These are phyloP conservation scores for Galerucella pusilla DNA, from an alignment of 2,888 invertebrate genomes.

Conservation along the genomic window DNA sequence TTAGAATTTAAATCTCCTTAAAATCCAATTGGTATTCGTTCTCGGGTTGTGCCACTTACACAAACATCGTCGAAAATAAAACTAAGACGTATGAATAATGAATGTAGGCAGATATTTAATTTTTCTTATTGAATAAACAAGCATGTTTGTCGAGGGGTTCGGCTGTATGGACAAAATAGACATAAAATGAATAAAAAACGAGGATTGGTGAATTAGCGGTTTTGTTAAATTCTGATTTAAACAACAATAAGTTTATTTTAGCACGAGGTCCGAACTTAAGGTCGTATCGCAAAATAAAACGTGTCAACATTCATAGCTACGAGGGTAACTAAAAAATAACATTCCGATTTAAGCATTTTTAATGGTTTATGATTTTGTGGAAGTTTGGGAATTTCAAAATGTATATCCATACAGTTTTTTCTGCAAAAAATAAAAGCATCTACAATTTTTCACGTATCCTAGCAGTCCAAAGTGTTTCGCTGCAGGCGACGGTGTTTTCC, in stretches of 20 bases:
- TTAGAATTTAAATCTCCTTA: conserved; percentile 15
- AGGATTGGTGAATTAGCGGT: conserved; percentile 24
- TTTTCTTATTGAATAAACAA: conserved; percentile 21
- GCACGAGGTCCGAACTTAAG: conserved; percentile 19
- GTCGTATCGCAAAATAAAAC: conserved; percentile 23
- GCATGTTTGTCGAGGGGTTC: conserved; percentile 17
- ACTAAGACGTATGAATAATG: conserved; percentile 19
- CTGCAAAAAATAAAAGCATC: too few relatives aligned
- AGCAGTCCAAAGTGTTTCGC: too few relatives aligned
- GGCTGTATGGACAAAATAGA: conserved; percentile 11
- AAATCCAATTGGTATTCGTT: conserved; percentile 23
- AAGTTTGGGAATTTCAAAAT: too few relatives aligned
- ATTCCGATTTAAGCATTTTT: background rate
- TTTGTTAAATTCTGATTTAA: conserved; percentile 20
- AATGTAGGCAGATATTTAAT: conserved; percentile 18
- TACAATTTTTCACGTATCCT: too few relatives aligned
- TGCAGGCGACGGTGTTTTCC: too few relatives aligned
- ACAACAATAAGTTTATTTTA: conserved; percentile 20
- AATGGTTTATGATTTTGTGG: too few relatives aligned
- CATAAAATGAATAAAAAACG: conserved; percentile 10
- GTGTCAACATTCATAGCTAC: conserved; percentile 11
- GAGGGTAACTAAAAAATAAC: background rate
- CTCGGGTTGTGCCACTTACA: conserved; percentile 20
- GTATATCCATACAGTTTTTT: too few relatives aligned
- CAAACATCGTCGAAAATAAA: conserved; percentile 9